Evolutionary conservation across 2,113 vertebrate genomes (phyloP).

Genomic region (Chunga burmeisteri): DNA sequence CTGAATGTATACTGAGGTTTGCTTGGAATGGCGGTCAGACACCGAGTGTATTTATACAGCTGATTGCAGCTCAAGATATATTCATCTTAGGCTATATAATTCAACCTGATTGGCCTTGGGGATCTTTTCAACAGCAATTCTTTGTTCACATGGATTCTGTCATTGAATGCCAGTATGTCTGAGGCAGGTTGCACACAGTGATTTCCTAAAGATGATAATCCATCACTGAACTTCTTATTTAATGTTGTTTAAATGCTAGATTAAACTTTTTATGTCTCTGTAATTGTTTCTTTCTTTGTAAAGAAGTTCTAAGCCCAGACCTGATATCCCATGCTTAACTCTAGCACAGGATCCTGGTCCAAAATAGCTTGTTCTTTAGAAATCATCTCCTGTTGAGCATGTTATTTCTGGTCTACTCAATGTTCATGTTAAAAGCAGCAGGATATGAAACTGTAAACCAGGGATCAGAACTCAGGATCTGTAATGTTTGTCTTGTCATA

Average conservation of each 20-base stretch:
- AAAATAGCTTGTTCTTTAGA: neutral
- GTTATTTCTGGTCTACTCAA: neutral
- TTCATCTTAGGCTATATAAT: neutral
- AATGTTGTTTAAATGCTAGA: neutral
- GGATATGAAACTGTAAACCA: neutral
- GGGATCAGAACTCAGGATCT: neutral
- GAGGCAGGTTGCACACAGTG: neutral
- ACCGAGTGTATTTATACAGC: neutral
- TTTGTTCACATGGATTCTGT: neutral
- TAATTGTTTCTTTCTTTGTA: neutral
- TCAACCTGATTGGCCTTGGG: neutral
- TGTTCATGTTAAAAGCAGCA: neutral
- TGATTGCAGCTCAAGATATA: neutral
- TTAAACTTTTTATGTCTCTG: neutral
- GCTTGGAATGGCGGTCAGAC: neutral
- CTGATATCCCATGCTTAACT: neutral
- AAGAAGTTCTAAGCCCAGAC: neutral
- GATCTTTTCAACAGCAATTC: neutral
- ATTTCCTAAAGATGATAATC: neutral
- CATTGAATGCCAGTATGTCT: neutral
- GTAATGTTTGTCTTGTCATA: neutral
- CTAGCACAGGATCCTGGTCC: neutral
- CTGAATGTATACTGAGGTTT: neutral
- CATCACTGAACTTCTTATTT: neutral
- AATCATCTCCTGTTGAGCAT: neutral